These are phyloP conservation scores for Oncorhynchus kisutch DNA, from an alignment of 2,113 vertebrate species.

Conservation along the genomic window DNA sequence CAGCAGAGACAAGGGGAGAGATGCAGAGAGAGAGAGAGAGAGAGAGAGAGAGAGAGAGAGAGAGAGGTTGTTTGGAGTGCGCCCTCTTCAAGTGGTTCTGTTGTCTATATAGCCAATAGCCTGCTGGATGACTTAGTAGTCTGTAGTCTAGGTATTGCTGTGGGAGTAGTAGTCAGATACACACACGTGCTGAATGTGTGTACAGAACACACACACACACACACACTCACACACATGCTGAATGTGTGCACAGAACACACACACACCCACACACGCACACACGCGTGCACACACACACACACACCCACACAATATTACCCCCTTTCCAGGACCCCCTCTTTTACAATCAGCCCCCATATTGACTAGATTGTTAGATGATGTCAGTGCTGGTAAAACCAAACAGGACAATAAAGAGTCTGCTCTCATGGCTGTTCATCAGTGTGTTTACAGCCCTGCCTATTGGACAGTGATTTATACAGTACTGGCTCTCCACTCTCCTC, in stretches of 20 bases:
- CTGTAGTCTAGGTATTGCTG: too few relatives aligned
- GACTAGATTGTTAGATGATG: conserved; percentile 74
- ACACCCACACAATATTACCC: background rate
- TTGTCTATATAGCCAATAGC: background rate
- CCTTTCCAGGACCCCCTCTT: conserved; percentile 35
- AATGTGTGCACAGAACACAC: too few relatives aligned
- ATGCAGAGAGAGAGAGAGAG: too few relatives aligned
- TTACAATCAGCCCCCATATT: conserved; percentile 38
- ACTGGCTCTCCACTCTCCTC: conserved; percentile 39
- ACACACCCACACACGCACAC: too few relatives aligned
- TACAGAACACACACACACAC: conserved; percentile 12
- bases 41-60: too few relatives aligned
- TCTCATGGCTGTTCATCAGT: conserved; percentile 67
- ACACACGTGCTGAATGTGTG: background rate
- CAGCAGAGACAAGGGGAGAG: too few relatives aligned
- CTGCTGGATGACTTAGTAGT: conserved; percentile 21
- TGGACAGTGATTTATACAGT: conserved; percentile 74
- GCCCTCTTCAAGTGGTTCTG: background rate
- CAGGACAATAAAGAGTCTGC: conserved; percentile 68
- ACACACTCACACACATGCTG: too few relatives aligned
- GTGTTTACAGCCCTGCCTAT: conserved; percentile 69
- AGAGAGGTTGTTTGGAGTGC: too few relatives aligned
- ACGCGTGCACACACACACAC: background rate
- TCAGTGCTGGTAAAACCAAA: conserved; percentile 74
- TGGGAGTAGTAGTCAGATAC: too few relatives aligned